A percentile compares a stretch with the other conserved stretches of the same genome.
Conservation (phyloP, 53 echinoderm and acorn worm genomes). For the Astropecten irregularis region DNA sequence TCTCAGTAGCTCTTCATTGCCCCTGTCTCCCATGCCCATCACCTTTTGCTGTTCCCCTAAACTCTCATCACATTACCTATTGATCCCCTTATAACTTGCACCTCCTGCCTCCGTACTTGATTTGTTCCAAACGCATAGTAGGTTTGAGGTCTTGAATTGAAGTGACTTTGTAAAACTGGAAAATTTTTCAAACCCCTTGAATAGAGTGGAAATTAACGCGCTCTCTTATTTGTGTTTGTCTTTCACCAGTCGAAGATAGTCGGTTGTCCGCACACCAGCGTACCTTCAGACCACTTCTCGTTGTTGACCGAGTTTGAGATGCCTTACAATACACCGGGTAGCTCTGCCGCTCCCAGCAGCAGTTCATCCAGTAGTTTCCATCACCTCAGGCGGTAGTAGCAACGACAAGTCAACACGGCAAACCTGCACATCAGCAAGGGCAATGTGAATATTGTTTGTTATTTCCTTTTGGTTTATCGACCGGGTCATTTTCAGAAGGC, state of each 20-base stretch:
- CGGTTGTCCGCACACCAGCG: conserved; percentile 91
- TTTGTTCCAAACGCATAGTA: no score
- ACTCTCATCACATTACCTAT: no score
- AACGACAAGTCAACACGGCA: background rate
- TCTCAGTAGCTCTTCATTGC: background rate
- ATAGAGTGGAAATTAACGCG: no score
- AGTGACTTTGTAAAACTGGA: no score
- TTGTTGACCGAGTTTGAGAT: conserved; percentile 93
- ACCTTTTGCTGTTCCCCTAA: no score
- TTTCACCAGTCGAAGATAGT: conserved; percentile 76
- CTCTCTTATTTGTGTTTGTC: background rate
- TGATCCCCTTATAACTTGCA: no score
- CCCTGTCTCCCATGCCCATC: no score
- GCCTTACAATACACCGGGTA: conserved; percentile 69
- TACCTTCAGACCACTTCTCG: conserved; percentile 97
- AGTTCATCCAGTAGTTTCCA: background rate
- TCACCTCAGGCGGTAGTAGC: conserved; percentile 9
- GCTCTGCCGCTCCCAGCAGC: background rate
- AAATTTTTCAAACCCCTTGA: no score
- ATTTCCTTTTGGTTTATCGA: background rate
- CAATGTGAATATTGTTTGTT: conserved; percentile 43
- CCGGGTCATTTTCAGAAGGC: conserved; percentile 39
- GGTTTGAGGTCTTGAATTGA: no score
- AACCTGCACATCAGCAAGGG: conserved; percentile 1
- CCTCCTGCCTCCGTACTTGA: no score